These are phyloP conservation scores for Bujurquina vittata DNA, from an alignment of 2,113 vertebrate genomes.

Conservation along the genomic window DNA sequence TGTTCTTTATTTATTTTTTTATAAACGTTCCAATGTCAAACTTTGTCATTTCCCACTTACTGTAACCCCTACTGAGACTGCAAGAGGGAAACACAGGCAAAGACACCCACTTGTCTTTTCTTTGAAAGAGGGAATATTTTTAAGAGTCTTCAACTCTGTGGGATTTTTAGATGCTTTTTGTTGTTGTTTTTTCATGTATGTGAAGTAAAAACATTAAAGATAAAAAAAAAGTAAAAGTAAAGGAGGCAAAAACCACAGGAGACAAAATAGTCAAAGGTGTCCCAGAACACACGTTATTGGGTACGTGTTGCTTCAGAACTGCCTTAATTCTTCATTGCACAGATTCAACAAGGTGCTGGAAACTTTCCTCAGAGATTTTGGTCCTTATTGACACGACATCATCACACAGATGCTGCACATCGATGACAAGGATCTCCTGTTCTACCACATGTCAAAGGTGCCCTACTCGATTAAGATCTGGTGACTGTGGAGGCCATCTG, in stretches of 20 bases:
- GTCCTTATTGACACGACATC: rapidly evolving
- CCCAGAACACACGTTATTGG: not conserved
- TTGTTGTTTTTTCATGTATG: not conserved
- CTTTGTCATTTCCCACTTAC: constrained; percentile 16
- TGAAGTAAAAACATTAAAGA: not conserved
- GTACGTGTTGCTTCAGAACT: not conserved
- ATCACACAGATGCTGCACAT: rapidly evolving
- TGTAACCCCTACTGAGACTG: constrained; percentile 21
- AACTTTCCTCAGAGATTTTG: not conserved
- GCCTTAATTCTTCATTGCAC: rapidly evolving
- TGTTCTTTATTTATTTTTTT: not conserved
- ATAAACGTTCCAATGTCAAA: constrained; percentile 36
- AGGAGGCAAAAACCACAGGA: not conserved
- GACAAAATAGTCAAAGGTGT: not conserved
- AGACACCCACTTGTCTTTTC: not conserved
- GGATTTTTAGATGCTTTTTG: not conserved
- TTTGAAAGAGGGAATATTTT: not conserved
- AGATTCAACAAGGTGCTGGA: not conserved
- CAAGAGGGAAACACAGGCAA: not conserved
- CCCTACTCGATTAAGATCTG: not conserved
- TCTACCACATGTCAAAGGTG: not conserved
- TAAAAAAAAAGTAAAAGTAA: not conserved
- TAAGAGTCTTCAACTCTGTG: not conserved
- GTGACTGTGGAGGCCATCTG: not conserved
- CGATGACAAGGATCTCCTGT: not conserved